Base-by-base conservation (phyloP, 1,140 invertebrate genomes). In the Ceratina japonica region DNA sequence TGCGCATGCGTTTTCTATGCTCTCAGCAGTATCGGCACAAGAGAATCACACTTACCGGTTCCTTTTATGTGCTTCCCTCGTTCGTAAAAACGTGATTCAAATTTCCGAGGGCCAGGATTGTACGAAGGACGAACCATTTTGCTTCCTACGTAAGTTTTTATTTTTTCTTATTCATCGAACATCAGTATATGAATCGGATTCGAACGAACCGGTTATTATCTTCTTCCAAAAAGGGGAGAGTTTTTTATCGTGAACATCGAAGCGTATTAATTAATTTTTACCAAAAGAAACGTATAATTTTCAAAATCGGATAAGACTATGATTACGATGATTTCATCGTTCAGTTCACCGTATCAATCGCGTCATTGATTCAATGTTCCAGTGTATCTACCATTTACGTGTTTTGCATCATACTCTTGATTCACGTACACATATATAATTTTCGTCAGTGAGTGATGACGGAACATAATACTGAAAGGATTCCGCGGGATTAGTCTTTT, bases 1-100 rank as follows among this genome's bases (percentile, higher is more conserved):
- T 65, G 72, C 76, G 79, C 66, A 83, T 72, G 83, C 83, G 66
- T 44, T 18, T 15, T 52, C 22, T 15, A 13, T 12, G n/a, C 51
- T 18, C 22, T 31, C 15, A 1, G 0, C 77, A 79, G 76, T 79
- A 37, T 31, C 77, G 71, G 62, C 77, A 3, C 54, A 58, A 65
- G 59, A 18, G 3, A 1, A 0, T 20, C 22, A n/a, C 37, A 16
- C 44, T 16, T 2, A 20, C 22, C 16, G 59, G 75, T 20, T 18
- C 59, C 75, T 2, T 24, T 71, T 49, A 24, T 2, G 63, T 44
- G 44, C 15, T 65, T 56, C 27, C 51, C 52, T 37, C 31, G 56
- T 8, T 49, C 22, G 20, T 70, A 27, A 13, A 76, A 70, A 76
- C 56, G 65, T 70, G 75, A 62, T 59, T 52, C 2, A 76, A 75